Conservation (phyloP, 2,888 invertebrate species). For the Spodoptera exigua region DNA sequence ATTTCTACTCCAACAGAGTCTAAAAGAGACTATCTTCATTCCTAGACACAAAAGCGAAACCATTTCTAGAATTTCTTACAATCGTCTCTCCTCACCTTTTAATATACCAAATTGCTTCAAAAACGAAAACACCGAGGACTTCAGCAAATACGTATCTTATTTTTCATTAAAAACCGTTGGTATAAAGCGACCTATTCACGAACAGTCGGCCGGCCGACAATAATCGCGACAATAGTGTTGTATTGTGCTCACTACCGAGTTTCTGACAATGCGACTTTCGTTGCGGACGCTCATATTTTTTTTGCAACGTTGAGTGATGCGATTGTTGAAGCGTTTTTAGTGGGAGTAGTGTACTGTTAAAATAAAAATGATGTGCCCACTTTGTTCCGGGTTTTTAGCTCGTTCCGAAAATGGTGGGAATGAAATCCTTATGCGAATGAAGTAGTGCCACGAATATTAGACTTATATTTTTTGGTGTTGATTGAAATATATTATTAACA, state of each 20-base stretch:
- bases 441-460: no score
- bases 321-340: slow-evolving; percentile 45
- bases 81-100: slow-evolving; percentile 1
- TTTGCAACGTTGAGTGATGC: slow-evolving; percentile 51
- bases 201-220: slow-evolving; percentile 56
- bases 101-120: slow-evolving; percentile 39
- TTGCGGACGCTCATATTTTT: slow-evolving; percentile 45
- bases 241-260: slow-evolving; percentile 53
- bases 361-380: slow-evolving; percentile 7
- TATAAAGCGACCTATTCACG: slow-evolving; percentile 57
- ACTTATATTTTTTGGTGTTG: no score
- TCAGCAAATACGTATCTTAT: slow-evolving; percentile 56
- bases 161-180: slow-evolving; percentile 64
- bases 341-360: slow-evolving; percentile 16
- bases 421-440: no score
- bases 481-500: no score
- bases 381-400: neutral
- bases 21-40: no score
- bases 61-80: neutral
- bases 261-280: slow-evolving; percentile 53
- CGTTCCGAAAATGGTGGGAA: no score
- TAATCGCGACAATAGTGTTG: slow-evolving; percentile 59
- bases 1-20: neutral
- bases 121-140: slow-evolving; percentile 29
- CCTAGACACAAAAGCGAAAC: no score